phyloP scores from a whole-genome alignment of 2,113 vertebrate species.

The Eclectus roratus region DNA sequence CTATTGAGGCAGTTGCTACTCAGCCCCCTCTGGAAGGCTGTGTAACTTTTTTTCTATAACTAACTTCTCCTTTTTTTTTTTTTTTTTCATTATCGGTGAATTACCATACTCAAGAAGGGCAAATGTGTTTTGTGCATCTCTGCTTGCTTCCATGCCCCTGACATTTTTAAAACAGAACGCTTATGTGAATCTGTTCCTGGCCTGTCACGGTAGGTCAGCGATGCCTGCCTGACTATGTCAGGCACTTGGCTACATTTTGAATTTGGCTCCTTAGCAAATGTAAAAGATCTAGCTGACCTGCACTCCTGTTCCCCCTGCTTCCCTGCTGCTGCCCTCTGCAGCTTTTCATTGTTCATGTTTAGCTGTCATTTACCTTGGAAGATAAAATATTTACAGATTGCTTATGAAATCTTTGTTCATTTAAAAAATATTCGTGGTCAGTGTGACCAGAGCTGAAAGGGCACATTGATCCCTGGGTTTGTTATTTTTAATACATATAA shows the following conservation, averaged over 20 bases:
- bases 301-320: not conserved
- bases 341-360: constrained; percentile 3
- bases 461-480: not conserved
- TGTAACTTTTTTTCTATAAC: not conserved
- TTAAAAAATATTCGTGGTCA: constrained; percentile 50
- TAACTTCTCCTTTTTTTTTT: not conserved
- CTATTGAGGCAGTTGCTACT: not conserved
- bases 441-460: constrained; percentile 34
- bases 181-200: not conserved
- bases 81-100: not conserved
- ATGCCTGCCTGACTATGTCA: not conserved
- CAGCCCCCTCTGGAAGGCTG: not conserved
- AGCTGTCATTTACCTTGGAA: constrained; percentile 52
- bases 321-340: not conserved
- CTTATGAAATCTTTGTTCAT: constrained; percentile 53
- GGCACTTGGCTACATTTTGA: not conserved
- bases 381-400: constrained; percentile 56
- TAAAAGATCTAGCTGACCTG: constrained; percentile 12
- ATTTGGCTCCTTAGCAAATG: not conserved
- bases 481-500: not conserved
- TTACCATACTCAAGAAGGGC: not conserved
- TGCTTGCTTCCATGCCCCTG: rapidly evolving
- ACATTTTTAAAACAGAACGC: not conserved
- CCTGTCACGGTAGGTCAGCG: rapidly evolving
- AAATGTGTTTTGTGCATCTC: not conserved